Percentiles rank a stretch among this genome's conserved stretches.
Evolutionary conservation across 2,888 invertebrate species (phyloP).

Genomic region (Erebia aethiops): DNA sequence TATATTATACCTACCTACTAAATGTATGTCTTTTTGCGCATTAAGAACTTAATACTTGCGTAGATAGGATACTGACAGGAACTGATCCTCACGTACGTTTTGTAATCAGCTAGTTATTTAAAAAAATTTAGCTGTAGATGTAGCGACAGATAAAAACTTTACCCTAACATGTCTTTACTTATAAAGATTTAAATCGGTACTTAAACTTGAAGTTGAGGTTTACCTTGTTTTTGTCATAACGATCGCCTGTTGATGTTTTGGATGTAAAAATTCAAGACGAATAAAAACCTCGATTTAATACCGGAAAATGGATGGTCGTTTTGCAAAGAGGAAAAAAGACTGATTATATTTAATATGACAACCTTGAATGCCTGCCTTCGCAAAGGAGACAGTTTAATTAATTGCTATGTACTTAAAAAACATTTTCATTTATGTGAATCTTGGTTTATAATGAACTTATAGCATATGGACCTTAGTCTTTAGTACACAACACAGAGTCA

Average conservation of each 20-base stretch:
- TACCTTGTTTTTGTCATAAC: not conserved
- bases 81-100: too few species aligned
- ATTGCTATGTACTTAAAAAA: not conserved
- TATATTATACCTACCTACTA: too few species aligned
- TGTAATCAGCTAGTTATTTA: too few species aligned
- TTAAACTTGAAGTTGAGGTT: not conserved
- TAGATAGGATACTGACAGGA: too few species aligned
- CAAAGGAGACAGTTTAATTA: constrained; percentile 1
- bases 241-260: not conserved
- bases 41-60: too few species aligned
- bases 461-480: too few species aligned
- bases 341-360: not conserved
- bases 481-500: too few species aligned
- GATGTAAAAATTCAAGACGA: not conserved
- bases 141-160: too few species aligned
- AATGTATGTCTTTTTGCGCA: too few species aligned
- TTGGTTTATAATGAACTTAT: too few species aligned
- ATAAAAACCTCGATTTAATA: constrained; percentile 5
- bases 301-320: constrained; percentile 4
- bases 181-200: not conserved
- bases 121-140: too few species aligned
- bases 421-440: too few species aligned
- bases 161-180: not conserved
- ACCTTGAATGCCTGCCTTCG: not conserved
- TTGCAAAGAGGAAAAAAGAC: constrained; percentile 2